A percentile compares a stretch with the other conserved stretches of the same genome.
phyloP scores from a whole-genome alignment of 2,113 vertebrate genomes.

The Gymnarchus niloticus region DNA sequence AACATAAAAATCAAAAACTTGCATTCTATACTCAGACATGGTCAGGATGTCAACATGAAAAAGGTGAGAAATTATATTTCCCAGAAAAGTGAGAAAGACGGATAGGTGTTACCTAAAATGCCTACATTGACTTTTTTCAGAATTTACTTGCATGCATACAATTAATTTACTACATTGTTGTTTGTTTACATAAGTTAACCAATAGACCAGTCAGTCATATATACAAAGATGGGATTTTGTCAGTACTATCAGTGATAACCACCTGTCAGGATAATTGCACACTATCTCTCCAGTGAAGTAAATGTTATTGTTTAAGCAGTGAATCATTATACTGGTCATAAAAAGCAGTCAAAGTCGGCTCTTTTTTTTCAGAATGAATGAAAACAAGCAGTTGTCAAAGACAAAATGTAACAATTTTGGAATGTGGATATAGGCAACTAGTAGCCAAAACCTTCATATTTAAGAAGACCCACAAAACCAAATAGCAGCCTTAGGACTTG shows the following conservation, averaged over 20 bases:
- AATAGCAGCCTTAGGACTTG: no score
- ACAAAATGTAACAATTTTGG: neutral
- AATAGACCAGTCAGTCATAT: neutral
- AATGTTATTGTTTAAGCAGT: neutral
- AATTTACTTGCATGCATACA: conserved; percentile 15
- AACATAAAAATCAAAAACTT: neutral
- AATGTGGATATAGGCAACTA: neutral
- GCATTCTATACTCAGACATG: no score
- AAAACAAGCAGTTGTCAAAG: neutral
- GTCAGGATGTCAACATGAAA: no score
- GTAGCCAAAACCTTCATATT: neutral
- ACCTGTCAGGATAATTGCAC: neutral
- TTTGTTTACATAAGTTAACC: neutral
- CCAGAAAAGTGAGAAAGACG: neutral
- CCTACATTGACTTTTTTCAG: neutral
- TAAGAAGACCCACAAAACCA: no score
- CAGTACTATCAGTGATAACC: neutral
- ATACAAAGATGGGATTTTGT: neutral
- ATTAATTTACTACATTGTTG: neutral
- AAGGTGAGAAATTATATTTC: no score
- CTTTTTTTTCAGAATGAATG: neutral
- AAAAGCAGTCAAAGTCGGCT: neutral
- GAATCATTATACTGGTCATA: neutral
- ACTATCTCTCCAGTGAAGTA: neutral
- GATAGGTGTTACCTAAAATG: conserved; percentile 3